A percentile compares a stretch with the other conserved stretches of the same genome.
phyloP scores from a whole-genome alignment of 2,888 invertebrate species.

The Mesoligia furuncula region DNA sequence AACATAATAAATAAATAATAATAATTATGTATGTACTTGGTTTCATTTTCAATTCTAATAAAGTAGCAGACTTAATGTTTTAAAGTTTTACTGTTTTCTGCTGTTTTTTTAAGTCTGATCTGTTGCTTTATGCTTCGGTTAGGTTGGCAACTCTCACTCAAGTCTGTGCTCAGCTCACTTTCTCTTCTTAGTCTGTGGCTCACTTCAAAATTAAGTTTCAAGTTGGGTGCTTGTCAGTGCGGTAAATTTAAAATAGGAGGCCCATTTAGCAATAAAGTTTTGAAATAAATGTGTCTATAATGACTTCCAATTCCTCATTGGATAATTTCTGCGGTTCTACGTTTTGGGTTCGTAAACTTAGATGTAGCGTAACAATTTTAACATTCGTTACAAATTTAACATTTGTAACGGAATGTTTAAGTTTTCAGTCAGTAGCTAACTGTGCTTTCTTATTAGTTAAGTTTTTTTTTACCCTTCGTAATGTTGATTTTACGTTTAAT shows the following conservation, averaged over 20 bases:
- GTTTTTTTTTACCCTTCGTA: not conserved
- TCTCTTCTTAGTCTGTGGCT: too few relatives aligned
- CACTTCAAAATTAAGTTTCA: slow-evolving; percentile 19
- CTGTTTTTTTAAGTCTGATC: too few relatives aligned
- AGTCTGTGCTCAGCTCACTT: too few relatives aligned
- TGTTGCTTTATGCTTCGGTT: too few relatives aligned
- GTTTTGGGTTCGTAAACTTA: slow-evolving; percentile 93
- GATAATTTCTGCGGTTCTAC: slow-evolving; percentile 93
- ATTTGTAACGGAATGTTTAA: not conserved
- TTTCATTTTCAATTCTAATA: too few relatives aligned
- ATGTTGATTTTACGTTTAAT: not conserved
- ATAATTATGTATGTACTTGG: too few relatives aligned
- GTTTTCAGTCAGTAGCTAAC: slow-evolving; percentile 2
- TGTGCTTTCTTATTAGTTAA: slow-evolving; percentile 2
- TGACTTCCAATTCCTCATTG: slow-evolving; percentile 86
- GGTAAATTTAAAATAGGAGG: slow-evolving; percentile 52
- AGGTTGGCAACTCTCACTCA: too few relatives aligned
- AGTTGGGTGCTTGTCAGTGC: slow-evolving; percentile 31
- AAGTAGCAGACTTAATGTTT: too few relatives aligned
- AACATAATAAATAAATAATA: too few relatives aligned
- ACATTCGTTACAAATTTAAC: too few relatives aligned
- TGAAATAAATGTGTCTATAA: slow-evolving; percentile 16
- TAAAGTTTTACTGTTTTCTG: too few relatives aligned
- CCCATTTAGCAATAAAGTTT: slow-evolving; percentile 6
- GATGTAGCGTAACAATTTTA: too few relatives aligned